Evolutionary conservation across 92 coral and sea anemone genomes (phyloP).

Genomic region (Ricordea florida): DNA sequence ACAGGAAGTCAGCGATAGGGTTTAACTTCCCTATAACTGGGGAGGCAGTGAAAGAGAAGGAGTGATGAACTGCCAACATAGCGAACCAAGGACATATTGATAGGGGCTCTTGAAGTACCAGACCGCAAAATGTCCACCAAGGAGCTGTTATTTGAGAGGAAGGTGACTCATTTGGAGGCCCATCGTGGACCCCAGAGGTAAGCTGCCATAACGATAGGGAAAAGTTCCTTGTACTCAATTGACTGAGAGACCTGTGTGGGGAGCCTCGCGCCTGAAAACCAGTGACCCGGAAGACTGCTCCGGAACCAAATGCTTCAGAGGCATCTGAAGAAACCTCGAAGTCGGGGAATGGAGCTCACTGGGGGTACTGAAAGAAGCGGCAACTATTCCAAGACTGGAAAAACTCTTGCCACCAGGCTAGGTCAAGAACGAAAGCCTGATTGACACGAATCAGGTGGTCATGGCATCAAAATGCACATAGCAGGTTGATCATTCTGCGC

Average conservation of each 20-base stretch:
- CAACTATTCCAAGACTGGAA: slow-evolving; percentile 9
- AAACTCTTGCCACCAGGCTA: not conserved
- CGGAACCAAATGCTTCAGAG: not conserved
- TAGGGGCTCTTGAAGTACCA: slow-evolving; percentile 7
- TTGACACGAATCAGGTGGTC: not conserved
- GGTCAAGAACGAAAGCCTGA: not conserved
- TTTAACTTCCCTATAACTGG: slow-evolving; percentile 33
- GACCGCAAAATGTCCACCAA: slow-evolving; percentile 33
- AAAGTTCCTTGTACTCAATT: slow-evolving; percentile 17
- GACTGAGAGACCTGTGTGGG: too few species aligned
- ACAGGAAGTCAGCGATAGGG: slow-evolving; percentile 29
- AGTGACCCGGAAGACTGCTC: not conserved
- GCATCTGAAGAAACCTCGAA: slow-evolving; percentile 21
- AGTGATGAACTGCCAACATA: not conserved
- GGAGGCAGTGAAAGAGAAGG: slow-evolving; percentile 1
- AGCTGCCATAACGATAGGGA: slow-evolving; percentile 36
- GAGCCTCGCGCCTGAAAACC: not conserved
- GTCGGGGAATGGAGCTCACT: slow-evolving; percentile 12
- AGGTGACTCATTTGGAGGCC: slow-evolving; percentile 23
- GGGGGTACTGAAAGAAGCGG: slow-evolving; percentile 15
- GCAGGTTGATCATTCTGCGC: not conserved
- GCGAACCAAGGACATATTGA: slow-evolving; percentile 20
- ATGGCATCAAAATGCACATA: not conserved
- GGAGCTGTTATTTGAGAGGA: slow-evolving; percentile 29
- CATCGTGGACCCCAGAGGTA: slow-evolving; percentile 37